Evolutionary conservation across 92 coral and sea anemone genomes (phyloP).

Genomic region (Phymanthus crucifer): DNA sequence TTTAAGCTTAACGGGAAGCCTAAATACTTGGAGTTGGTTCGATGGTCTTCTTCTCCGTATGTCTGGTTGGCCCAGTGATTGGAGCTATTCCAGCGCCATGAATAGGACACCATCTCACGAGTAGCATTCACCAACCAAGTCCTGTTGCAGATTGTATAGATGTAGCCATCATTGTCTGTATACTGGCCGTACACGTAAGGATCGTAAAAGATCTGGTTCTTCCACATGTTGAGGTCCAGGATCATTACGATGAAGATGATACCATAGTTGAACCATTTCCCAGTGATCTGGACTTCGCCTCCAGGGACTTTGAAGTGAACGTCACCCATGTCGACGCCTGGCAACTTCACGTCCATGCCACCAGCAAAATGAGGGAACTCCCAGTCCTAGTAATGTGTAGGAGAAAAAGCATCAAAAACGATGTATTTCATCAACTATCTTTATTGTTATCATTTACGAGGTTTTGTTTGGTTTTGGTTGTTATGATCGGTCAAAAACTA

Average conservation of each 20-base stretch:
- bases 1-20: slow-evolving; percentile 65
- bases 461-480: too few species aligned
- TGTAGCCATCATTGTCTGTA: slow-evolving; percentile 61
- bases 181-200: slow-evolving; percentile 80
- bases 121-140: slow-evolving; percentile 77
- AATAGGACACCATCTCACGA: slow-evolving; percentile 57
- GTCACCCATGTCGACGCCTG: slow-evolving; percentile 76
- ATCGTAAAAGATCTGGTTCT: slow-evolving; percentile 82
- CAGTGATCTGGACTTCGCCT: slow-evolving; percentile 77
- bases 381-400: slow-evolving; percentile 64
- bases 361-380: slow-evolving; percentile 84
- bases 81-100: slow-evolving; percentile 76
- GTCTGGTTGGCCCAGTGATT: slow-evolving; percentile 64
- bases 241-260: slow-evolving; percentile 90
- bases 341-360: slow-evolving; percentile 75
- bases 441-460: too few species aligned
- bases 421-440: too few species aligned
- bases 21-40: slow-evolving; percentile 68
- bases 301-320: slow-evolving; percentile 69
- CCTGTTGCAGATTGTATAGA: slow-evolving; percentile 62
- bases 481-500: too few species aligned
- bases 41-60: slow-evolving; percentile 69
- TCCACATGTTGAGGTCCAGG: slow-evolving; percentile 91
- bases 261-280: slow-evolving; percentile 93
- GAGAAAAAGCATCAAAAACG: too few species aligned